Evolutionary conservation across 2,797 vertebrate genomes (phyloP), one percentile per base, ranked within the genome.

Genomic region (Mycteria americana): DNA sequence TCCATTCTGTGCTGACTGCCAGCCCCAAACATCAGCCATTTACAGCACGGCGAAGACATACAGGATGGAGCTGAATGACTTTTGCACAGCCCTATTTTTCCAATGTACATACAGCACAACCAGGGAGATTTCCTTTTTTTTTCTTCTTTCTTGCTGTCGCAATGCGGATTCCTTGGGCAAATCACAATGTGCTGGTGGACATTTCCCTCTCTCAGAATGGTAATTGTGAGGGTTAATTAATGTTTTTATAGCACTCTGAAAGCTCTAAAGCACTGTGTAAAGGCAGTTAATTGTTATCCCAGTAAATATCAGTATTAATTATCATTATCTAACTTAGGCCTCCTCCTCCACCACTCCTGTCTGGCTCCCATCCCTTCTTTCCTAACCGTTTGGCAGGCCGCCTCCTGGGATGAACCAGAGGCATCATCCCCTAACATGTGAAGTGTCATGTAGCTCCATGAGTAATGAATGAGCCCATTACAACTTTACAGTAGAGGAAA

Each of bases 381-480:
- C 95, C 65, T 70, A 95, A 79, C 21, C 65, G 25, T 90, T 82
- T 93, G 82, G 79, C 79, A 92, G 62, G 39, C 70, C 70, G 78
- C 43, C 41, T 82, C 46, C 80, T 73, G 57, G 62, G 80, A 73
- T 45, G 62, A 96, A 85, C 33, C 80, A 48, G 67, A 93, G 82
- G 64, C 70, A 77, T 80, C 60, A 25, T 85, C 90, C 45, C 64
- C 76, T 62, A 83, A 45, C 35, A 28, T 41, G 81, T 69, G 80
- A 37, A 6, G 13, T 95, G 95, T 97, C 85, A 91, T 46, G 79
- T 92, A 88, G 70, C 35, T 78, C 45, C 76, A 46, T 85, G 92
- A 94, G 95, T 97, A 98, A 98, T 94, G 95, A 97, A 97, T 96
- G 95, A 98, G 93, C 88, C 94, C 87, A 88, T 98, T 95, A 97